phyloP scores from a whole-genome alignment of 2,113 vertebrate genomes.

The Myanophis thanlyinensis region DNA sequence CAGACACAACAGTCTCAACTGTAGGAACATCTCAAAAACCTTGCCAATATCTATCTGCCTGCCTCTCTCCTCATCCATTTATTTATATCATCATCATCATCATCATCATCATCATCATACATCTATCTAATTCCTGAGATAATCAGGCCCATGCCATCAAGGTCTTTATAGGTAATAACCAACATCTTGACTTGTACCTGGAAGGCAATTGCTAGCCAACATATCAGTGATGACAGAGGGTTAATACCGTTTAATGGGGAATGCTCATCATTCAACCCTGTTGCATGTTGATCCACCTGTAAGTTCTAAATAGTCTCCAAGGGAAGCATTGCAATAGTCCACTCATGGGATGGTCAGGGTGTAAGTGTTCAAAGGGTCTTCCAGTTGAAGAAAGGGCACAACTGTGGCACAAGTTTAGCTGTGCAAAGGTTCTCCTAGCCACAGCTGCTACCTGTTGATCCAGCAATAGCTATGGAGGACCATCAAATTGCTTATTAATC shows the following conservation, averaged over 20 bases:
- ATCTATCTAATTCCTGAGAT: not conserved
- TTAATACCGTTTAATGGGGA: too few relatives aligned
- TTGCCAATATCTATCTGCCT: not conserved
- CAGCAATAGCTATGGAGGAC: not conserved
- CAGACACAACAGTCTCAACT: too few relatives aligned
- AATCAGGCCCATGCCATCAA: not conserved
- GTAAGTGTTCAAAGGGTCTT: not conserved
- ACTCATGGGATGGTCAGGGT: not conserved
- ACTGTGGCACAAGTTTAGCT: not conserved
- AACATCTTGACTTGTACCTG: not conserved
- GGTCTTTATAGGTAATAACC: not conserved
- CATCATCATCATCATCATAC: too few relatives aligned
- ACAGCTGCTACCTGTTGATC: not conserved
- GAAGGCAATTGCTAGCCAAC: not conserved
- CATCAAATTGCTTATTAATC: not conserved
- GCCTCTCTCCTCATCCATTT: too few relatives aligned
- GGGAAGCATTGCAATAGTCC: not conserved
- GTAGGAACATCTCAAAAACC: not conserved
- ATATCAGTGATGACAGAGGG: not conserved
- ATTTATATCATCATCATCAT: too few relatives aligned
- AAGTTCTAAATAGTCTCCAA: not conserved
- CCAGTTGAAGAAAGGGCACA: not conserved
- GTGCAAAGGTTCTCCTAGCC: not conserved
- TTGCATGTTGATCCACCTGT: not conserved
- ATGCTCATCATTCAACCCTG: too few relatives aligned